These are phyloP conservation scores for Elysia chlorotica DNA, from an alignment of 1,140 invertebrate genomes.

Conservation along the genomic window DNA sequence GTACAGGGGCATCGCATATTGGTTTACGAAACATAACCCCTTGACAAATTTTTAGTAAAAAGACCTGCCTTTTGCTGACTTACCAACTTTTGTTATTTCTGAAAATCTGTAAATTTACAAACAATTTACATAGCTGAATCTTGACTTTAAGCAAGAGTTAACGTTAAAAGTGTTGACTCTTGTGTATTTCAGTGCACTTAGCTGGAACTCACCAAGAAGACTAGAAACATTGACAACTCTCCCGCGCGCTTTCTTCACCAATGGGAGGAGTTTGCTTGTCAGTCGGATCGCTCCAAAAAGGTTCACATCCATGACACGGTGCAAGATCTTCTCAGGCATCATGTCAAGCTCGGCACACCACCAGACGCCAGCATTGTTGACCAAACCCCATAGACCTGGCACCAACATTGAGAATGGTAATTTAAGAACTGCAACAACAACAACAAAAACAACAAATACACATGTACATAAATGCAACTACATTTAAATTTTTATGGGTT, in stretches of 20 bases:
- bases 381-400: conserved; percentile 83
- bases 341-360: conserved; percentile 66
- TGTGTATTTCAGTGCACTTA: no score
- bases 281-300: conserved; percentile 81
- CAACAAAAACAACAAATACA: not conserved
- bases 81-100: no score
- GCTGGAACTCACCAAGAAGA: conserved; percentile 71
- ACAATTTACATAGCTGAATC: no score
- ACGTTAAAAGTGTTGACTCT: no score
- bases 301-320: conserved; percentile 65
- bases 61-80: no score
- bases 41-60: no score
- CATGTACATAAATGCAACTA: not conserved
- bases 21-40: no score
- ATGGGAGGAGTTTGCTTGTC: conserved; percentile 75
- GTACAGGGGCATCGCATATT: no score
- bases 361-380: conserved; percentile 80
- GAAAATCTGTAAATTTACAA: no score
- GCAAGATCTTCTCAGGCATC: conserved; percentile 58
- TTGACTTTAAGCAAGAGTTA: no score
- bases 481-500: not conserved
- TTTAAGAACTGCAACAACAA: no score
- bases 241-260: conserved; percentile 59
- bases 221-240: conserved; percentile 66
- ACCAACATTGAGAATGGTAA: no score